Percentiles rank a stretch among this genome's conserved stretches.
Conservation (phyloP, 2,113 vertebrate species). For the Anseranas semipalmata region DNA sequence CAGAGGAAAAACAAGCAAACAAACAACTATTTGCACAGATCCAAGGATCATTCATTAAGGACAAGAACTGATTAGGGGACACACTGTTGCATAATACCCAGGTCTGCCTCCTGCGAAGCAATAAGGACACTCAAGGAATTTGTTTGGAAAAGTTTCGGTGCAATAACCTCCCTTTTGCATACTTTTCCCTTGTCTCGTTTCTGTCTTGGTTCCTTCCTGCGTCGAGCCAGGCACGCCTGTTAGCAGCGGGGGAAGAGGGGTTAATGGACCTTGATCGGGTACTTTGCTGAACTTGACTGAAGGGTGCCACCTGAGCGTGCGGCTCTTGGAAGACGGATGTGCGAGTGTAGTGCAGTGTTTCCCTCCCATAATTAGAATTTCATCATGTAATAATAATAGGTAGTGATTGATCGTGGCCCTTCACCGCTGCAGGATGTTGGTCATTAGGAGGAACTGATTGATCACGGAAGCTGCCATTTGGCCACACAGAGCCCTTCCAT, state of each 20-base stretch:
- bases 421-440: not conserved
- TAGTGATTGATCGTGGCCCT: slow-evolving; percentile 19
- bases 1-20: not conserved
- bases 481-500: not conserved
- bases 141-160: not conserved
- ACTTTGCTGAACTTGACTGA: not conserved
- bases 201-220: not conserved
- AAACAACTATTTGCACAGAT: not conserved
- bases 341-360: not conserved
- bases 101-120: not conserved
- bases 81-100: not conserved
- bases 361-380: slow-evolving; percentile 8
- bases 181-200: not conserved
- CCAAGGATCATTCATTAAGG: not conserved
- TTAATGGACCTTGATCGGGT: not conserved
- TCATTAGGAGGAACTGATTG: not conserved
- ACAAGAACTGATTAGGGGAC: not conserved
- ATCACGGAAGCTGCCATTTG: not conserved
- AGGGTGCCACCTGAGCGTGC: not conserved
- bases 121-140: not conserved
- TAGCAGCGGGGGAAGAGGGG: not conserved
- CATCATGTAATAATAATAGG: slow-evolving; percentile 19
- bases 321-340: not conserved
- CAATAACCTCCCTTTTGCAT: not conserved
- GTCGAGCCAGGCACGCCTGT: not conserved